A percentile compares a stretch with the other conserved stretches of the same genome.
Evolutionary conservation across 2,113 vertebrate species (phyloP).

Genomic region (Okapia johnstoni): DNA sequence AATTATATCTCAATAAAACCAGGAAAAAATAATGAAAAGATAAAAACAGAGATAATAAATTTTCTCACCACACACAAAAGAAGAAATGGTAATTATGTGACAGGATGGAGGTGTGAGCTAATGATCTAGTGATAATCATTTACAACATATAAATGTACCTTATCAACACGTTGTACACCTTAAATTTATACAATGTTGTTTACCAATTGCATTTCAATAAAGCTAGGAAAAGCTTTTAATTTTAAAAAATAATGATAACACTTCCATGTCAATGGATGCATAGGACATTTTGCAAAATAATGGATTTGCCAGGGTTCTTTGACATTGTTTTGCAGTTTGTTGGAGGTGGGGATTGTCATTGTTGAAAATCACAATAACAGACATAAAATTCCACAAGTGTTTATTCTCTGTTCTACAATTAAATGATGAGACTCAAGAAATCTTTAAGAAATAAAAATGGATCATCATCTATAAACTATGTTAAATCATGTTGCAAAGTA

Average conservation of each 20-base stretch:
- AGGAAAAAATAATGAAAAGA: background rate
- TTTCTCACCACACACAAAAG: background rate
- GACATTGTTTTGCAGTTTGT: background rate
- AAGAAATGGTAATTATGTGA: background rate
- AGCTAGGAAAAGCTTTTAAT: background rate
- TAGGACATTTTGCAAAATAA: background rate
- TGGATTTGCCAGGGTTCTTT: background rate
- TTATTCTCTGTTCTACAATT: background rate
- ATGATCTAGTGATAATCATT: background rate
- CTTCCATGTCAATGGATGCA: background rate
- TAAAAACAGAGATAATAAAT: background rate
- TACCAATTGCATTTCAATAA: background rate
- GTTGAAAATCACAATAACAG: background rate
- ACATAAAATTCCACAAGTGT: background rate
- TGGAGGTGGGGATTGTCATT: background rate
- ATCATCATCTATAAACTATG: background rate
- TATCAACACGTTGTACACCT: background rate
- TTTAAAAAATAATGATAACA: background rate
- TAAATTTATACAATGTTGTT: background rate
- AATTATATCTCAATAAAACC: background rate
- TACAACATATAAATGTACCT: background rate
- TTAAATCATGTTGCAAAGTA: background rate
- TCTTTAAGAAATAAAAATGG: background rate
- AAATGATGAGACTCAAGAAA: background rate
- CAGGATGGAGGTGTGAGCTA: background rate